These are phyloP conservation scores for Pangasius larnaudii DNA, from an alignment of 2,797 vertebrate species.

Conservation along the genomic window DNA sequence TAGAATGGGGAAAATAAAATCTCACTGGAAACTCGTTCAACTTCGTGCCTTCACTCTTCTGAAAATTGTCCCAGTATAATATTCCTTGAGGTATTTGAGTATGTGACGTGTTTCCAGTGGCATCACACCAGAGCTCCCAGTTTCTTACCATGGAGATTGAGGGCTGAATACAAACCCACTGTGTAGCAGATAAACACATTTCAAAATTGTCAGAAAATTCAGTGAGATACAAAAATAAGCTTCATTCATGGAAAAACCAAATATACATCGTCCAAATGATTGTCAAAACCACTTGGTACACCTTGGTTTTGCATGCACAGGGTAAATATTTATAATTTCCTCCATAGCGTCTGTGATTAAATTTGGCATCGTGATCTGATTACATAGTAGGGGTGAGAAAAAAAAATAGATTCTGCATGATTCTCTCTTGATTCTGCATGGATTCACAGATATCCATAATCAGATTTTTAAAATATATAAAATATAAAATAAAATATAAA, in stretches of 20 bases:
- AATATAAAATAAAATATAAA: neutral
- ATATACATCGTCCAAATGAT: slow-evolving; percentile 33
- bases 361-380: slow-evolving; percentile 55
- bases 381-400: slow-evolving; percentile 20
- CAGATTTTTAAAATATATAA: neutral
- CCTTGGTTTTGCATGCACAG: slow-evolving; percentile 33
- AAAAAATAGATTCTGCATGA: slow-evolving; percentile 3
- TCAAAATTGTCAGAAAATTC: neutral
- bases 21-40: slow-evolving; percentile 50
- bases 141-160: neutral
- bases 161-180: neutral
- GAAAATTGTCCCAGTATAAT: slow-evolving; percentile 47
- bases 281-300: slow-evolving; percentile 58
- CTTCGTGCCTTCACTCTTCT: slow-evolving; percentile 37
- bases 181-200: neutral
- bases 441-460: neutral
- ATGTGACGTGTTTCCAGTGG: slow-evolving; percentile 24
- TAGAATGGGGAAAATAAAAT: slow-evolving; percentile 46
- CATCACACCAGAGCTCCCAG: neutral
- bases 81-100: slow-evolving; percentile 38
- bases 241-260: slow-evolving; percentile 3
- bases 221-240: neutral
- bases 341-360: slow-evolving; percentile 45
- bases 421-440: neutral
- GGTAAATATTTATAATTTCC: slow-evolving; percentile 57